phyloP scores from a whole-genome alignment of 2,113 vertebrate species.

The Phocoena sinus region DNA sequence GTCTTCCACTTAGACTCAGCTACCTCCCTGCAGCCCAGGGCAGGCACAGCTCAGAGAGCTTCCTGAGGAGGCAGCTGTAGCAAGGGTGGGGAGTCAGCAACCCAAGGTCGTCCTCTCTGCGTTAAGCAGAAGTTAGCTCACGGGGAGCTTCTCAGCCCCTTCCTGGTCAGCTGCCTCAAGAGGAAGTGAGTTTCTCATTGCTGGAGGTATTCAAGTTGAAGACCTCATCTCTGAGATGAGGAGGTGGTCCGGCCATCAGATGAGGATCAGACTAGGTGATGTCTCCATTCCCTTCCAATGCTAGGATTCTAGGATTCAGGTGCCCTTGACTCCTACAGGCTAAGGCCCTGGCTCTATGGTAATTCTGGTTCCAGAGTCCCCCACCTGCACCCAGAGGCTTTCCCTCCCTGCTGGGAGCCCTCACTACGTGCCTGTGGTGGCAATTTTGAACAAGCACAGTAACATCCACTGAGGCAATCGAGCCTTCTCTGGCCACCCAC shows the following conservation, averaged over 20 bases:
- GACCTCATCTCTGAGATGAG: not conserved
- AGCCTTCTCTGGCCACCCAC: not conserved
- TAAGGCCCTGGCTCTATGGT: not conserved
- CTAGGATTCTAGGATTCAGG: not conserved
- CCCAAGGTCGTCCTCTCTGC: not conserved
- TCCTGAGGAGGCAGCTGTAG: not conserved
- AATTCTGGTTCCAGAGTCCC: not conserved
- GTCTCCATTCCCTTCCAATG: not conserved
- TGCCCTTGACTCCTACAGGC: not conserved
- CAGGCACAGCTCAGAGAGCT: not conserved
- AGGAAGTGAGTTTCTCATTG: not conserved
- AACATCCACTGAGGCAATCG: not conserved
- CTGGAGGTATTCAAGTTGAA: not conserved
- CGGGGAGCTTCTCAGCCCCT: not conserved
- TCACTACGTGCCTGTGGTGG: not conserved
- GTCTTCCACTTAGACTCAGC: not conserved
- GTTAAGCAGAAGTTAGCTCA: not conserved
- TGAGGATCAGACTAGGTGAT: not conserved
- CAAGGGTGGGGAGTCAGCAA: too few relatives aligned
- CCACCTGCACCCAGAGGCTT: not conserved
- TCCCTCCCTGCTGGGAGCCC: not conserved
- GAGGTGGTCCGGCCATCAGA: not conserved
- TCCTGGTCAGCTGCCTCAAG: not conserved
- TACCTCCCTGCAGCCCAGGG: not conserved
- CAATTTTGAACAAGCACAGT: not conserved